Evolutionary conservation across 2,888 invertebrate genomes (phyloP).

Genomic region (Saturnia pavonia): DNA sequence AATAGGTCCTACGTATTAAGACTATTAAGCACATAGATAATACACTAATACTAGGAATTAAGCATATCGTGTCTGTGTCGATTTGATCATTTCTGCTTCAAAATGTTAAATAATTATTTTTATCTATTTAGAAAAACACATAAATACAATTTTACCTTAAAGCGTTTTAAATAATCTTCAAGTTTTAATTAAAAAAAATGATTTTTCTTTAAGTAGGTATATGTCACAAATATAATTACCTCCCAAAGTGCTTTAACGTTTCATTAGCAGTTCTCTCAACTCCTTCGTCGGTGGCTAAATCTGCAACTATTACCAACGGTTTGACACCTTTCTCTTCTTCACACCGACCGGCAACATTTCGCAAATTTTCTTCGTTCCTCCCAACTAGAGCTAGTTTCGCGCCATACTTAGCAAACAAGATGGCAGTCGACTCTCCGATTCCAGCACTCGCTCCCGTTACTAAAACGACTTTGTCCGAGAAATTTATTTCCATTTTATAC

Average conservation of each 20-base stretch:
- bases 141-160: too few relatives aligned
- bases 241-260: slow-evolving; percentile 34
- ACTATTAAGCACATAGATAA: too few relatives aligned
- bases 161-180: too few relatives aligned
- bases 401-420: slow-evolving; percentile 30
- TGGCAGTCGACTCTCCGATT: slow-evolving; percentile 34
- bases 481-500: slow-evolving; percentile 27
- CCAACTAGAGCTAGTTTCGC: slow-evolving; percentile 34
- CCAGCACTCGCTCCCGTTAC: slow-evolving; percentile 41
- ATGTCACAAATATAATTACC: slow-evolving; percentile 25
- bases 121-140: too few relatives aligned
- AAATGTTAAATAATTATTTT: too few relatives aligned
- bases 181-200: too few relatives aligned
- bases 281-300: slow-evolving; percentile 37
- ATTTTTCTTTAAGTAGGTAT: neutral
- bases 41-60: too few relatives aligned
- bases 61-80: neutral
- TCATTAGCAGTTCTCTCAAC: slow-evolving; percentile 32
- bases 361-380: slow-evolving; percentile 29
- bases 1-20: too few relatives aligned
- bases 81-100: neutral
- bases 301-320: slow-evolving; percentile 33
- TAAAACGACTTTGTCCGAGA: slow-evolving; percentile 35
- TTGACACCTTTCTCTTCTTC: slow-evolving; percentile 21
- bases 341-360: slow-evolving; percentile 27